A percentile compares a stretch with the other conserved stretches of the same genome.
Evolutionary conservation across 1,140 invertebrate species (phyloP).

Genomic region (Calliopsis andreniformis): DNA sequence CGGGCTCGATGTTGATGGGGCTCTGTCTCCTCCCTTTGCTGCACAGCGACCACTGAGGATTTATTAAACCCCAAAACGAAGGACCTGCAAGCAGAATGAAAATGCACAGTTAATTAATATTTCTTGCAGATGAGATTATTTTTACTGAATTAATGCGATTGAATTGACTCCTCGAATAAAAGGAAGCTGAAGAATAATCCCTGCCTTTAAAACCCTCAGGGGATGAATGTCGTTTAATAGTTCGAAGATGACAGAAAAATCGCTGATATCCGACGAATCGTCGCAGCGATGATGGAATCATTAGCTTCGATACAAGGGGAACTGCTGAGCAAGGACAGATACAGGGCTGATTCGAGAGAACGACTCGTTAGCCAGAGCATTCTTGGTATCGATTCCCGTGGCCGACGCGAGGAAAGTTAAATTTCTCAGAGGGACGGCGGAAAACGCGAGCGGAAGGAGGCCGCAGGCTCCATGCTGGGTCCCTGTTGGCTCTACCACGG

Average conservation of each 20-base stretch:
- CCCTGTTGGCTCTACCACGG: slow-evolving; percentile 41
- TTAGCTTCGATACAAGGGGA: not conserved
- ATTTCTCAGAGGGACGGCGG: slow-evolving; percentile 68
- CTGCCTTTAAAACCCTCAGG: no score
- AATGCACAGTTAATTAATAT: not conserved
- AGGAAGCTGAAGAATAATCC: no score
- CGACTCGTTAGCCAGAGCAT: slow-evolving; percentile 57
- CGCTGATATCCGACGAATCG: no score
- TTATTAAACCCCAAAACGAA: slow-evolving; percentile 97
- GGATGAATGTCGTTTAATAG: no score
- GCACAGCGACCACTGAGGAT: slow-evolving; percentile 98
- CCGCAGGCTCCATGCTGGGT: not conserved
- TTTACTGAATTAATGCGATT: no score
- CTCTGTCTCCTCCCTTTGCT: slow-evolving; percentile 95
- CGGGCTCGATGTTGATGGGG: slow-evolving; percentile 97
- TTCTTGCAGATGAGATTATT: no score
- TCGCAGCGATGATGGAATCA: not conserved
- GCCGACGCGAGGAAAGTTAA: slow-evolving; percentile 66
- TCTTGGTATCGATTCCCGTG: slow-evolving; percentile 60
- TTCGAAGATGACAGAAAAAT: no score
- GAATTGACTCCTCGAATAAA: no score
- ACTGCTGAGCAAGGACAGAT: not conserved
- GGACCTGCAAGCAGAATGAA: slow-evolving; percentile 87
- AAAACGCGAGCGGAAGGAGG: slow-evolving; percentile 41
- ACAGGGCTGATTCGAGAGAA: not conserved